Conservation (phyloP, 2,113 vertebrate genomes). For the Trochalopteron elliotii region DNA sequence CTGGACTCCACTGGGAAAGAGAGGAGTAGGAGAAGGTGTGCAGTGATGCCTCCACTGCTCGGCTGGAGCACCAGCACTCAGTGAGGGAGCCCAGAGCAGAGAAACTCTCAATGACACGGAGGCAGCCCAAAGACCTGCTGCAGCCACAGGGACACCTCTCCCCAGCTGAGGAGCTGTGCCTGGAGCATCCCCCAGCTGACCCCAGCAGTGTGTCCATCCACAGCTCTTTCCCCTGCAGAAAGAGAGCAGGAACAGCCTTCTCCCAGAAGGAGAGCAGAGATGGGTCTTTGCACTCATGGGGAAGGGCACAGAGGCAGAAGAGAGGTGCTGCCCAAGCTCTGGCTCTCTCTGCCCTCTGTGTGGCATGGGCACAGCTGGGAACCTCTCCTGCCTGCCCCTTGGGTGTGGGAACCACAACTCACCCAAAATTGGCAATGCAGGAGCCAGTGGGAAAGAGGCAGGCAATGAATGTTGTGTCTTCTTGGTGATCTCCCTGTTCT, state of each 20-base stretch:
- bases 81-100: background rate
- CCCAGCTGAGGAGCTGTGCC: background rate
- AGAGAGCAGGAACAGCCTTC: background rate
- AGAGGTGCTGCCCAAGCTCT: background rate
- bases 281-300: background rate
- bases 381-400: background rate
- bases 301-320: background rate
- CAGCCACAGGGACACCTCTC: background rate
- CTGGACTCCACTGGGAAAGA: background rate
- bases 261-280: background rate
- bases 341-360: background rate
- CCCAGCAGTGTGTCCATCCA: background rate
- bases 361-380: background rate
- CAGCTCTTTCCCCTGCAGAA: background rate
- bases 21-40: background rate
- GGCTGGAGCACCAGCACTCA: background rate
- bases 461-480: background rate
- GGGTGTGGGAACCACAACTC: background rate
- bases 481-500: background rate
- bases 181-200: background rate
- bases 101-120: background rate
- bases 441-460: background rate
- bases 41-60: background rate
- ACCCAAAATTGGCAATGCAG: background rate
- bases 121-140: background rate